Evolutionary conservation across 1,140 invertebrate species (phyloP).

Genomic region (Nomia melanderi): DNA sequence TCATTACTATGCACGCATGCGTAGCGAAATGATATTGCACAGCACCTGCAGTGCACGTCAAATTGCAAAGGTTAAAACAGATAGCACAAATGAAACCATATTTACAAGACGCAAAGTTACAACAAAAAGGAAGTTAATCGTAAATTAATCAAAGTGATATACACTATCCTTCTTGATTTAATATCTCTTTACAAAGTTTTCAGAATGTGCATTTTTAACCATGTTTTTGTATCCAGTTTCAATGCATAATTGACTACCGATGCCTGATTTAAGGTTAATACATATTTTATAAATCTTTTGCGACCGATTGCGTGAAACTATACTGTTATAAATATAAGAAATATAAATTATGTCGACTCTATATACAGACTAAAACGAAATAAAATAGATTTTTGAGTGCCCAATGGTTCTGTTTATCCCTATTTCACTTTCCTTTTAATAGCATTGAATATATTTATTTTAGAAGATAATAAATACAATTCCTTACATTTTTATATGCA

Average conservation of each 20-base stretch:
- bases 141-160: slow-evolving; percentile 24
- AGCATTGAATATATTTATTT: not conserved
- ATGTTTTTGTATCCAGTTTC: slow-evolving; percentile 17
- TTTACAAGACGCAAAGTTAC: not conserved
- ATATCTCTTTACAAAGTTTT: not conserved
- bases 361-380: slow-evolving; percentile 3
- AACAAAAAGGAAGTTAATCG: not conserved
- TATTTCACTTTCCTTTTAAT: slow-evolving; percentile 14
- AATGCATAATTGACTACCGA: slow-evolving; percentile 1
- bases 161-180: not conserved
- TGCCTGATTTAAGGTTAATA: slow-evolving; percentile 39
- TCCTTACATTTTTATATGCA: not conserved
- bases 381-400: slow-evolving; percentile 25
- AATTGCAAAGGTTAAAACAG: slow-evolving; percentile 34
- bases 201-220: slow-evolving; percentile 3
- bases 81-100: slow-evolving; percentile 15
- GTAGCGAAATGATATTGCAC: not conserved
- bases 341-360: slow-evolving; percentile 1
- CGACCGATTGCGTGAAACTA: not conserved
- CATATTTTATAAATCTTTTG: slow-evolving; percentile 7
- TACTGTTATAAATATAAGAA: not conserved
- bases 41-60: slow-evolving; percentile 29
- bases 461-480: not conserved
- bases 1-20: slow-evolving; percentile 4
- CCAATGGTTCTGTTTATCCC: slow-evolving; percentile 37